phyloP scores from a whole-genome alignment of 2,113 vertebrate species.

The Paramormyrops kingsleyae region DNA sequence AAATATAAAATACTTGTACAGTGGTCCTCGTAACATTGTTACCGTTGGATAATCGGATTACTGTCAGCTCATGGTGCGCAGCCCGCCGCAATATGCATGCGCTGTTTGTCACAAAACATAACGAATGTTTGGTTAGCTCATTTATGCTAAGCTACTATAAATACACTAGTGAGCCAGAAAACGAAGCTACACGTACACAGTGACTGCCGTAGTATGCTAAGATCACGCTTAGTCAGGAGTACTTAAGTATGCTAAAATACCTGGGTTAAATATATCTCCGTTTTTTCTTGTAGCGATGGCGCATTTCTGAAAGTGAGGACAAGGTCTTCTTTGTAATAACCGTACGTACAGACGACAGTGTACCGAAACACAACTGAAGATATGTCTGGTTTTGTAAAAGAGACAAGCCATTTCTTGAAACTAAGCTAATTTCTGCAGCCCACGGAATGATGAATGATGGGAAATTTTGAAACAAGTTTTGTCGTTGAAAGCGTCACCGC shows the following conservation, averaged over 20 bases:
- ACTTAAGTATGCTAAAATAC: neutral
- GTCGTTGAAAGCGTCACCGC: neutral
- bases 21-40: neutral
- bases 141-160: neutral
- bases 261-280: neutral
- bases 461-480: neutral
- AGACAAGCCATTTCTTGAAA: conserved; percentile 8
- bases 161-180: neutral
- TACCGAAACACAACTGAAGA: neutral
- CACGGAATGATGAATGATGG: neutral
- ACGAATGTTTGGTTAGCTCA: neutral
- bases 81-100: neutral
- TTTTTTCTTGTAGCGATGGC: neutral
- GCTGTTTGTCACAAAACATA: neutral
- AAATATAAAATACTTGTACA: neutral
- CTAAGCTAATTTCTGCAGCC: neutral
- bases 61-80: neutral
- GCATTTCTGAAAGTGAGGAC: neutral
- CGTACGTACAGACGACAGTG: too few relatives aligned
- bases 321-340: neutral
- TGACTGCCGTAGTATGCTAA: neutral
- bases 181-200: neutral
- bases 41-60: too few relatives aligned
- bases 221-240: neutral
- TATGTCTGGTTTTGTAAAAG: neutral